Evolutionary conservation across 1,140 invertebrate genomes (phyloP), one percentile per base, ranked within the genome.

Genomic region (Euwallacea similis): DNA sequence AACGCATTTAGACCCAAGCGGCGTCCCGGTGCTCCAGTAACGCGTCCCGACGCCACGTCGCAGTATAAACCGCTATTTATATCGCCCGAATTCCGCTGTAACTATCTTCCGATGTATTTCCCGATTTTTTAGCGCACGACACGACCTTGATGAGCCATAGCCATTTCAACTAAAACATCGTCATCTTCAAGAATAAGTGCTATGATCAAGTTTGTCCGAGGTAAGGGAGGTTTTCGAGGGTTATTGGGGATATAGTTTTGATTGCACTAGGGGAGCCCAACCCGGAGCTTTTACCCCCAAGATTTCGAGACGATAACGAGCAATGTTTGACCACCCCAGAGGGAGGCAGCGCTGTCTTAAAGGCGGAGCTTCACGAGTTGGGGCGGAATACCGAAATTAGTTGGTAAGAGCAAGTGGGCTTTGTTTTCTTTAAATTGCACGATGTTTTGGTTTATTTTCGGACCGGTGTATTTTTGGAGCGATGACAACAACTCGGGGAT

Each of bases 301-400:
- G 76, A 70, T 79, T 79, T 70, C 74, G 76, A 61, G 76, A 79
- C 56, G 73, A 79, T 42, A 73, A 74, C 8, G 73, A 75, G 9
- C 77, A 79, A 71, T 79, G 75, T 53, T 71, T 77, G 15, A 74
- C 74, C 6, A 70, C 64, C 21, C 16, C 46, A 3, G 75, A 75
- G 71, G 73, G 73, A 54, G 55, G 59, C 10, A 67, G 16, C 21
- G 75, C 73, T 7, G 66, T 71, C 10, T 66, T 79, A 16, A 69
- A 66, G 21, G 75, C 73, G 15, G 73, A 76, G 63, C 65, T 79
- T 47, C 75, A 77, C 66, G 76, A 78, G 43, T 53, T 77, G 13
- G 73, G 72, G 47, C 60, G 72, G 21, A 74, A 73, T 47, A 75
- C 71, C 46, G 76, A 78, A 75, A 75, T 76, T 43, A 63, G 63